These are phyloP conservation scores for Selenia dentaria DNA, from an alignment of 2,888 invertebrate genomes.

Conservation along the genomic window DNA sequence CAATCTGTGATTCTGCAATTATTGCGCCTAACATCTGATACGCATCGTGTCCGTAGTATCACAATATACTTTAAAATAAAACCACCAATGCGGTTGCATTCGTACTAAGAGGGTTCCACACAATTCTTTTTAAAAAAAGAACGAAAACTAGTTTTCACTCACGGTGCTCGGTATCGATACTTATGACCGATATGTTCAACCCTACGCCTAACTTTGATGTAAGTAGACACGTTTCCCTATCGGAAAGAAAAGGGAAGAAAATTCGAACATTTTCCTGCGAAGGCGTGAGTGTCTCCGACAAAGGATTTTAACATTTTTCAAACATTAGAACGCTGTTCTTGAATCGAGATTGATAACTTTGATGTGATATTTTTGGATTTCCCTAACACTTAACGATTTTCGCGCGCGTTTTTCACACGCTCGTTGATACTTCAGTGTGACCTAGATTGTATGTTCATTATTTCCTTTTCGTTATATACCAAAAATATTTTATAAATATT, in stretches of 20 bases:
- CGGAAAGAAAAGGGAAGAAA: constrained; percentile 59
- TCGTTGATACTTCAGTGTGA: constrained; percentile 3
- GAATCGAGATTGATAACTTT: constrained; percentile 55
- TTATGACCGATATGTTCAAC: neutral
- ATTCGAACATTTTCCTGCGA: constrained; percentile 55
- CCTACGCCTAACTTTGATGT: constrained; percentile 5
- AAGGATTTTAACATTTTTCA: constrained; percentile 48
- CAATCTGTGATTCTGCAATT: too few species aligned
- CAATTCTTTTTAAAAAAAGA: too few species aligned
- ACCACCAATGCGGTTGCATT: too few species aligned
- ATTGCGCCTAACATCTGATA: too few species aligned
- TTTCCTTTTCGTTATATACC: too few species aligned
- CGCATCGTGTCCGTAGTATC: too few species aligned
- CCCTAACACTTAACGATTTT: constrained; percentile 13
- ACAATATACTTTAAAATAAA: too few species aligned
- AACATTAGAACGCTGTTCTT: constrained; percentile 53
- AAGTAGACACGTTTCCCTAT: constrained; percentile 34
- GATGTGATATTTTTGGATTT: constrained; percentile 49
- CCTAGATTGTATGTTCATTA: too few species aligned
- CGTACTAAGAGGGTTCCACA: too few species aligned
- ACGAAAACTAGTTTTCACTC: too few species aligned
- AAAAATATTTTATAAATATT: too few species aligned
- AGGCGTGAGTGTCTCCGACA: constrained; percentile 50
- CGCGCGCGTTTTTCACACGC: constrained; percentile 9
- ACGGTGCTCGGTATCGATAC: neutral